Percentiles rank a stretch among this genome's conserved stretches.
phyloP scores from a whole-genome alignment of 2,888 invertebrate genomes.

The Siphlonurus alternatus region DNA sequence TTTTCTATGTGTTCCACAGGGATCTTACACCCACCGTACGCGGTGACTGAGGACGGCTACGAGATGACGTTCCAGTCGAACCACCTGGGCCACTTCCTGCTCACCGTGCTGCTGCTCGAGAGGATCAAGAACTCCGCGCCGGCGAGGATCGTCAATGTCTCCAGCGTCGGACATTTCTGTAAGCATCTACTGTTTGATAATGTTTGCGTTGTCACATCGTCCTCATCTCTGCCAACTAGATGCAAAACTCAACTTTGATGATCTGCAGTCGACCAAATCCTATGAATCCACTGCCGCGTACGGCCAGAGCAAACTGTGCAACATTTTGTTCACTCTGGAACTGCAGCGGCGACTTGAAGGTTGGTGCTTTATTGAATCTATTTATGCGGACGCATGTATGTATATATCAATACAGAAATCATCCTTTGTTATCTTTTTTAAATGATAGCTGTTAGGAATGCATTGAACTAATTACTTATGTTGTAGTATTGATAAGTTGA shows the following conservation, averaged over 20 bases:
- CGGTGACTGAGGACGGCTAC: constrained; percentile 32
- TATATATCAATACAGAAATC: no score
- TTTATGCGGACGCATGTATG: no score
- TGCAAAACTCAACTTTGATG: not conserved
- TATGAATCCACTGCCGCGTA: constrained; percentile 20
- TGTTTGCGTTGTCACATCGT: not conserved
- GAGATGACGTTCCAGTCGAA: constrained; percentile 41
- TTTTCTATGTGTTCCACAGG: no score
- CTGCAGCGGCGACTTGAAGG: constrained; percentile 22
- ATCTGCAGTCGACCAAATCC: not conserved
- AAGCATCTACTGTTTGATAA: constrained; percentile 7
- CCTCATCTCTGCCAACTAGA: not conserved
- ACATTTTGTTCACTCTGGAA: constrained; percentile 25
- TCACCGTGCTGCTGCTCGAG: constrained; percentile 40
- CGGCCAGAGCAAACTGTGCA: constrained; percentile 27
- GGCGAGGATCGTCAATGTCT: constrained; percentile 41
- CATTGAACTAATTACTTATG: no score
- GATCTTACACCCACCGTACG: no score
- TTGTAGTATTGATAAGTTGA: no score
- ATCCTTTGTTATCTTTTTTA: no score
- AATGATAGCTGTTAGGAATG: no score
- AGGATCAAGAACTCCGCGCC: constrained; percentile 36
- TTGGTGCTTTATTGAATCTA: no score
- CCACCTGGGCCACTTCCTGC: constrained; percentile 38
- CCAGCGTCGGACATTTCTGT: constrained; percentile 33